These are phyloP conservation scores for Oreochromis grahami DNA, from an alignment of 2,797 vertebrate genomes.

Conservation along the genomic window DNA sequence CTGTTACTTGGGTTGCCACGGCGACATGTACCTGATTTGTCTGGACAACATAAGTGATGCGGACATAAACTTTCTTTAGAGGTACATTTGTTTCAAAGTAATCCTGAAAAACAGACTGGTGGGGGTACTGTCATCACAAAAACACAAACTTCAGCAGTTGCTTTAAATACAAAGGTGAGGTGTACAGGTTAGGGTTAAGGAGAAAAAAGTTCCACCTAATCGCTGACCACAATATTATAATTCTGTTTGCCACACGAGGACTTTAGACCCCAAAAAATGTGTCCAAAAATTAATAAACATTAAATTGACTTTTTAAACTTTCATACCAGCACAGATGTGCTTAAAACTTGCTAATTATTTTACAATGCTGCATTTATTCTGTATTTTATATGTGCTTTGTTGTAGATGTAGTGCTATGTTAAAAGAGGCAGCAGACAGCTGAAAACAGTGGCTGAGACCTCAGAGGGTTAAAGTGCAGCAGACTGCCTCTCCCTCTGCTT, in stretches of 20 bases:
- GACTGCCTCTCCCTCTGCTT: neutral
- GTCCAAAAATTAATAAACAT: neutral
- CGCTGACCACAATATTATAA: neutral
- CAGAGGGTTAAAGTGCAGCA: neutral
- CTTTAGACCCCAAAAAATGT: neutral
- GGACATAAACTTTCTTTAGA: neutral
- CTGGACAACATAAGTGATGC: neutral
- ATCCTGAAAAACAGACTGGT: neutral
- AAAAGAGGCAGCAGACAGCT: neutral
- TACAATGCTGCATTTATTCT: neutral
- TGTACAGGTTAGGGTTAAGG: neutral
- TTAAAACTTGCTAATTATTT: neutral
- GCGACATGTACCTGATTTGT: neutral
- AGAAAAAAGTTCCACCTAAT: neutral
- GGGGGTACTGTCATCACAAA: too few species aligned
- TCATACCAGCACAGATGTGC: neutral
- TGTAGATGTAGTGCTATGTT: neutral
- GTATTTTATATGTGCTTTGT: neutral
- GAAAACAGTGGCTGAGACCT: neutral
- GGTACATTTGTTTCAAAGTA: neutral
- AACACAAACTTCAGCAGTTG: neutral
- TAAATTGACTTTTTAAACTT: neutral
- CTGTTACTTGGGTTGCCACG: neutral
- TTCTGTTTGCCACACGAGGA: neutral
- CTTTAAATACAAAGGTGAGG: rapidly evolving